Evolutionary conservation across 2,113 vertebrate species (phyloP), one percentile per base, ranked within the genome.

Genomic region (Daboia siamensis): DNA sequence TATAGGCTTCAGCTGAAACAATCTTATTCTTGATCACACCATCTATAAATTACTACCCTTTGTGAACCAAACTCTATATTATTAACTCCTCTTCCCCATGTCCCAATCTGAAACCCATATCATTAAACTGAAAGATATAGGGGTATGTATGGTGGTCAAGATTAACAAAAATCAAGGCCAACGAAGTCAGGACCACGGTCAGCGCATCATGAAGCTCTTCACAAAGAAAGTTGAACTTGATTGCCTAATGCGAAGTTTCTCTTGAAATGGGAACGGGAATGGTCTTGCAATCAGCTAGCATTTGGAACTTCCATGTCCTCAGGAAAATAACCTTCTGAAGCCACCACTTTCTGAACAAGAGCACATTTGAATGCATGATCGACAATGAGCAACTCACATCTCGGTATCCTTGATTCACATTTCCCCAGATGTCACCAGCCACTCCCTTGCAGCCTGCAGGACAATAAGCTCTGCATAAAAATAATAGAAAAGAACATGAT

Each of bases 351-450:
- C 24, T 10, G 55, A 86, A 1, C 52, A 51, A 91, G 20, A 21
- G 29, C 15, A 33, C 26, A 13, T 55, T 33, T 89, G 51, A 80
- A 88, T 48, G 33, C 51, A 56, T 7, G 11, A 17, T 5, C 5
- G 21, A 52, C 29, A 3, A 4, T 3, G 9, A 13, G 2, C 46
- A 46, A 96, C 98, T 98, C 97, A 99, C 98, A 0, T 99, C 98
- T 96, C 98, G 97, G 97, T 99, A 99, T 92, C 98, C 98, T 55
- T 97, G 97, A 7, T 95, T 97, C 0, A 94, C 96, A 95, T 97
- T 98, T 90, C 98, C 98, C 98, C 98, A 98, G 92, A 99, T 97
- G 48, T 98, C 98, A n/a, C 98, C 98, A 0, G 96, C 91, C 44
- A 98, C 97, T 64, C 96, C 96, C 95, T 97, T 98, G 95, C 98